A percentile compares a stretch with the other conserved stretches of the same genome.
These are phyloP conservation scores for Megalops atlanticus DNA, from an alignment of 2,113 vertebrate genomes.

Conservation along the genomic window DNA sequence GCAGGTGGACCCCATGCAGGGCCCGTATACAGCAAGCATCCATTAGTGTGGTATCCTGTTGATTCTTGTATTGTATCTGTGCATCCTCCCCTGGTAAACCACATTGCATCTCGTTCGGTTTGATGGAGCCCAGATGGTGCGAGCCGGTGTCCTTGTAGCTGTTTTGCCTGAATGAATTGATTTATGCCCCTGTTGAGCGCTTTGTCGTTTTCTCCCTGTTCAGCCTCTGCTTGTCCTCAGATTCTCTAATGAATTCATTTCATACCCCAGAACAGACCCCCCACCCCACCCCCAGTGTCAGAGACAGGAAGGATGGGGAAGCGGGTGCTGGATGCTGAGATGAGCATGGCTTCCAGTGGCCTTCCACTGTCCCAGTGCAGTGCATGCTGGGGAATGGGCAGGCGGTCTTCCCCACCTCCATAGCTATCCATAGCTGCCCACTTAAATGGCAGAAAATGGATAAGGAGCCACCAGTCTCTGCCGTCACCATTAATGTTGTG, in stretches of 20 bases:
- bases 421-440: too few species aligned
- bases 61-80: not conserved
- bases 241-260: slow-evolving; percentile 1
- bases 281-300: too few species aligned
- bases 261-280: not conserved
- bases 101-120: not conserved
- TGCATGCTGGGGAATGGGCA: not conserved
- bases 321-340: not conserved
- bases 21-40: not conserved
- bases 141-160: not conserved
- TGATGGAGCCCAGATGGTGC: not conserved
- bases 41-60: not conserved
- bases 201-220: not conserved
- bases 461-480: too few species aligned
- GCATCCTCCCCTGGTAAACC: not conserved
- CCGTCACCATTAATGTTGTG: too few species aligned
- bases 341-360: not conserved
- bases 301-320: not conserved
- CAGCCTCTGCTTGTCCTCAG: not conserved
- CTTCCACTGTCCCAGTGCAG: not conserved
- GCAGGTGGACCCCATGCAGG: not conserved
- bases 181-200: not conserved
- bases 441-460: too few species aligned
- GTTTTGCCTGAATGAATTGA: not conserved
- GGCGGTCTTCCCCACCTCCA: too few species aligned